Conservation (phyloP, 1,140 invertebrate genomes). For the Monomorium pharaonis region DNA sequence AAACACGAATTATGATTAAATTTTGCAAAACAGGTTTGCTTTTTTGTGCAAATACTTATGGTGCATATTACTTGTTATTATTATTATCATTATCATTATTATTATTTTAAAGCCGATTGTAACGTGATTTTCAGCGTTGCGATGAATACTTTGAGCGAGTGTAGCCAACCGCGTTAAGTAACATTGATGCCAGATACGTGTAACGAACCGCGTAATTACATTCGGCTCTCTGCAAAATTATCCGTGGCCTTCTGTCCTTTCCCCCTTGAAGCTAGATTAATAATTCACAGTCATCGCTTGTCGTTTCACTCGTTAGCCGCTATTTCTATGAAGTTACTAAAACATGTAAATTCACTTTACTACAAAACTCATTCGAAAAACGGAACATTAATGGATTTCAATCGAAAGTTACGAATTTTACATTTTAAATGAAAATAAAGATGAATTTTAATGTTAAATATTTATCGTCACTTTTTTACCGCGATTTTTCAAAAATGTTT, state of each 20-base stretch:
- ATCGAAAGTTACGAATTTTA: background rate
- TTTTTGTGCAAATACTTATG: background rate
- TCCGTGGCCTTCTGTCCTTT: background rate
- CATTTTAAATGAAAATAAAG: background rate
- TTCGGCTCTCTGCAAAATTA: constrained; percentile 29
- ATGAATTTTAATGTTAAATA: background rate
- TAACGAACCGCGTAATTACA: constrained; percentile 46
- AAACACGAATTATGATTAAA: constrained; percentile 20
- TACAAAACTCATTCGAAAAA: background rate
- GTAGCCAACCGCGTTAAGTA: constrained; percentile 29
- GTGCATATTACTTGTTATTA: background rate
- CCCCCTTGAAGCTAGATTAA: background rate
- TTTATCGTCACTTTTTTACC: background rate
- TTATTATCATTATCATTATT: background rate
- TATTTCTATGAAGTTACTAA: background rate
- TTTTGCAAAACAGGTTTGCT: constrained; percentile 11
- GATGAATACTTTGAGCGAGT: constrained; percentile 26
- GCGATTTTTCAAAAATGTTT: background rate
- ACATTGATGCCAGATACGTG: constrained; percentile 40
- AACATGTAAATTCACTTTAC: background rate
- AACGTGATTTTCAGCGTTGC: constrained; percentile 22
- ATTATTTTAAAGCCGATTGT: constrained; percentile 3
- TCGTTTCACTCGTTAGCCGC: background rate
- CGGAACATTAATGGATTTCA: background rate
- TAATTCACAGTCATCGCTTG: constrained; percentile 4